Evolutionary conservation across 1,140 invertebrate genomes (phyloP), one percentile per base, ranked within the genome.

Genomic region (Eumeta japonica): DNA sequence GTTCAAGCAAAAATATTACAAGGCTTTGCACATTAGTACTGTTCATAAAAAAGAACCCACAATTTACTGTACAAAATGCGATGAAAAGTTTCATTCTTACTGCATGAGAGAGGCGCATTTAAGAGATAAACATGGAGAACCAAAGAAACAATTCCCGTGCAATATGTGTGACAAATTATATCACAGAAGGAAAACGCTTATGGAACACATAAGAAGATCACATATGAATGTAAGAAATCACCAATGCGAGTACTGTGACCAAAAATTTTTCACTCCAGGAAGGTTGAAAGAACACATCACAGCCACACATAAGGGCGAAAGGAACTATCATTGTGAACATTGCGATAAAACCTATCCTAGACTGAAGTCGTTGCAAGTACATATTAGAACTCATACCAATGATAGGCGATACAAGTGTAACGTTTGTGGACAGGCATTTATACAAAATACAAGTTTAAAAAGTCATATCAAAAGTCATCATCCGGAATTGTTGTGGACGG

Each of bases 321-420:
- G 62, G 34, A 71, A 65, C 30, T 73, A 58, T 36, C 40, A 60
- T 4, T 73, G 68, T 28, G 62, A 71, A 10, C 55, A 58, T 3
- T 73, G 68, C 31, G 62, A 66, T 15, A 73, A 73, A 11, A 57
- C 55, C n/a, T 73, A 73, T 30, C 68, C 68, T 0, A 38, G 66
- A 2, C 11, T 68, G 3, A 58, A 70, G 13, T 63, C 64, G 0
- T 33, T 73, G 20, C 64, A 73, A 10, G 61, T 62, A 11, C 66
- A 71, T 38, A 46, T 66, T 0, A 30, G 63, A 3, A 55, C 55
- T 1, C 66, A 71, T 19, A 56, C 43, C 13, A 50, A 39, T 3
- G 66, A 66, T 0, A 53, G 55, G 4, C 43, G 54, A 16, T 71
- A 47, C 14, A 66, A 65, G 35, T 70, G 65, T 36, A 45, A 60